Evolutionary conservation across 2,888 invertebrate genomes (phyloP).

Genomic region (Apodemia mormo): DNA sequence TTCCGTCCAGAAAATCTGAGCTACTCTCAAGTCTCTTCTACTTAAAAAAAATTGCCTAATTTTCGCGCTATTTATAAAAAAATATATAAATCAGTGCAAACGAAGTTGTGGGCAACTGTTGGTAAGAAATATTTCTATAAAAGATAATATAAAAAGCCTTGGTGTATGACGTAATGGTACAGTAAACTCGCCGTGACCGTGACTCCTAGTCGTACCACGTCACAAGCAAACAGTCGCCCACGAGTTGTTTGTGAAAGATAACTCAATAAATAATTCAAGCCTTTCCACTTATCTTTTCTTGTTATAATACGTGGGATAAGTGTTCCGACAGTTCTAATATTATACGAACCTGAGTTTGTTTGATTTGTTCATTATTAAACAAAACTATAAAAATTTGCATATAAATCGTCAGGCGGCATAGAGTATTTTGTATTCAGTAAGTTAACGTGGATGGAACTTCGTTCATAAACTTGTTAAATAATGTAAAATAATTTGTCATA

Average conservation of each 20-base stretch:
- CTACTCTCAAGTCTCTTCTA: too few relatives aligned
- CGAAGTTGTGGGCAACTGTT: neutral
- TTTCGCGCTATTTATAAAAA: too few relatives aligned
- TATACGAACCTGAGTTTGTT: neutral
- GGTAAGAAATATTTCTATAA: neutral
- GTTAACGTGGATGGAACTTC: too few relatives aligned
- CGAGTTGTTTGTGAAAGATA: constrained; percentile 13
- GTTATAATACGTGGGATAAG: neutral
- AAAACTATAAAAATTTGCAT: too few relatives aligned
- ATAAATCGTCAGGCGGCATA: too few relatives aligned
- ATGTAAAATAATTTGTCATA: too few relatives aligned
- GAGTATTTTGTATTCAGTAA: too few relatives aligned
- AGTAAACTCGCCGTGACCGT: constrained; percentile 1
- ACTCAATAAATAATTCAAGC: constrained; percentile 16
- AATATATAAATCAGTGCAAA: too few relatives aligned
- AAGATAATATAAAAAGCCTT: neutral
- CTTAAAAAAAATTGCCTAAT: too few relatives aligned
- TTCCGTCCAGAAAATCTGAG: too few relatives aligned
- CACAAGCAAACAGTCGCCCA: constrained; percentile 9
- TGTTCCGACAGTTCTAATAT: neutral
- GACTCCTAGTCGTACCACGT: neutral
- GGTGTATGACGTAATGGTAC: neutral
- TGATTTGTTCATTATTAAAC: too few relatives aligned
- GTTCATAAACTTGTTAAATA: too few relatives aligned
- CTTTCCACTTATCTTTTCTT: constrained; percentile 13